Percentiles rank a stretch among this genome's conserved stretches.
phyloP scores from a whole-genome alignment of 2,888 invertebrate species.

The Eueremaeus valkanovi region DNA sequence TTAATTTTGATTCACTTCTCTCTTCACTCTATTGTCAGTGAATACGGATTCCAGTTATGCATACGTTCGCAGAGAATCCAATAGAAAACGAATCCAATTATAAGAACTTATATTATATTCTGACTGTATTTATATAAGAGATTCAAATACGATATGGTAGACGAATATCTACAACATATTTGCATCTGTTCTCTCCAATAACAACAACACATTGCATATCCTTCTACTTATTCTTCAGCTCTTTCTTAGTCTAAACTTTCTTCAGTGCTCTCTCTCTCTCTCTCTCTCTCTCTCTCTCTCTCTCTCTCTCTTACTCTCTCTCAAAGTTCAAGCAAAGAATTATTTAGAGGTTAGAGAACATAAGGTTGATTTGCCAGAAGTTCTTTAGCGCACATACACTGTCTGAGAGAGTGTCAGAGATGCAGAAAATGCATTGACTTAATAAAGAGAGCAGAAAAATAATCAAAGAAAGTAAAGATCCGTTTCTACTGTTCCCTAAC shows the following conservation, averaged over 20 bases:
- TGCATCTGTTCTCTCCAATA: neutral
- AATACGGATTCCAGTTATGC: too few species aligned
- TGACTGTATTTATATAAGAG: too few species aligned
- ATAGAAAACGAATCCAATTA: neutral
- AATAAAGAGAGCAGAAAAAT: neutral
- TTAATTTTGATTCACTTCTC: neutral
- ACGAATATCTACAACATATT: neutral
- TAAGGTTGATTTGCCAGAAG: too few species aligned
- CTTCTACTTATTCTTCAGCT: neutral
- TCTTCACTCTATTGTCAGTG: neutral
- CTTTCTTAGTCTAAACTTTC: neutral
- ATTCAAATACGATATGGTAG: slow-evolving; percentile 9
- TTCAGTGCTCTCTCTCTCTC: neutral
- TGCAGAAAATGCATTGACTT: neutral
- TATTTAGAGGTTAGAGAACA: neutral
- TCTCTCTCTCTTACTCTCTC: neutral
- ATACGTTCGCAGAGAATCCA: neutral
- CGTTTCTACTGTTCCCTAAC: too few species aligned
- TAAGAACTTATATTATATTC: neutral
- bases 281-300: neutral
- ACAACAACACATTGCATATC: neutral
- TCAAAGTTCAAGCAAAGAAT: neutral
- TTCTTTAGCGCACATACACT: too few species aligned
- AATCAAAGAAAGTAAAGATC: slow-evolving; percentile 13
- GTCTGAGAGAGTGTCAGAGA: neutral